Conservation (phyloP, 2,888 invertebrate genomes). For the Eristalinus sepulchralis region DNA sequence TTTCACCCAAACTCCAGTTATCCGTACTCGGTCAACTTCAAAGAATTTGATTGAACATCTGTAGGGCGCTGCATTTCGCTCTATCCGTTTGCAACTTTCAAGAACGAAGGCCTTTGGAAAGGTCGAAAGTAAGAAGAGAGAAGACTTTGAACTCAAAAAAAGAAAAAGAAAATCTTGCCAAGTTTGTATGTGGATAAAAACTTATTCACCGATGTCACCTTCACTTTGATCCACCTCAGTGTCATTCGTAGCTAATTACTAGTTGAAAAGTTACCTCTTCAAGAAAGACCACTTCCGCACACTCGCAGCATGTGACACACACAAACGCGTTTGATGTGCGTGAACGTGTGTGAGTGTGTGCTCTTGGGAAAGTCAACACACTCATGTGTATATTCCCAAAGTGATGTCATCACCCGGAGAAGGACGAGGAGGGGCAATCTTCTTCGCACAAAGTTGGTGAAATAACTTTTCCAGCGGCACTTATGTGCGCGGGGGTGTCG, state of each 20-base stretch:
- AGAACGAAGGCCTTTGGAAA: too few relatives aligned
- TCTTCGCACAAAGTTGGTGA: slow-evolving; percentile 23
- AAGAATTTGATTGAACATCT: too few relatives aligned
- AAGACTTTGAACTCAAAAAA: too few relatives aligned
- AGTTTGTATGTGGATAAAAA: background rate
- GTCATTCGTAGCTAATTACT: background rate
- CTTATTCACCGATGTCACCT: background rate
- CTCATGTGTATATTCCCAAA: slow-evolving; percentile 18
- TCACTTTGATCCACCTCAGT: background rate
- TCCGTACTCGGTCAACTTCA: too few relatives aligned
- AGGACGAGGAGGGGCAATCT: background rate
- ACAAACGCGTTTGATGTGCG: background rate
- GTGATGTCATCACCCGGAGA: slow-evolving; percentile 1
- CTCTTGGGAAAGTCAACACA: slow-evolving; percentile 14
- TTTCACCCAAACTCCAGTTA: too few relatives aligned
- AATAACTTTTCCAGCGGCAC: slow-evolving; percentile 24
- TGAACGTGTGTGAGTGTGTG: background rate
- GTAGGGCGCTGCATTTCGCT: too few relatives aligned
- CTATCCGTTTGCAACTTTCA: too few relatives aligned
- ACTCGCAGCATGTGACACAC: background rate
- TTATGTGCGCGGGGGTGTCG: background rate
- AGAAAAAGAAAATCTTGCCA: too few relatives aligned
- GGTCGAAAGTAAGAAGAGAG: too few relatives aligned
- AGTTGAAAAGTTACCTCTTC: background rate
- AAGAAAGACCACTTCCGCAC: background rate